These are phyloP conservation scores for Heloderma charlesbogerti DNA, from an alignment of 2,113 vertebrate species.

Conservation along the genomic window DNA sequence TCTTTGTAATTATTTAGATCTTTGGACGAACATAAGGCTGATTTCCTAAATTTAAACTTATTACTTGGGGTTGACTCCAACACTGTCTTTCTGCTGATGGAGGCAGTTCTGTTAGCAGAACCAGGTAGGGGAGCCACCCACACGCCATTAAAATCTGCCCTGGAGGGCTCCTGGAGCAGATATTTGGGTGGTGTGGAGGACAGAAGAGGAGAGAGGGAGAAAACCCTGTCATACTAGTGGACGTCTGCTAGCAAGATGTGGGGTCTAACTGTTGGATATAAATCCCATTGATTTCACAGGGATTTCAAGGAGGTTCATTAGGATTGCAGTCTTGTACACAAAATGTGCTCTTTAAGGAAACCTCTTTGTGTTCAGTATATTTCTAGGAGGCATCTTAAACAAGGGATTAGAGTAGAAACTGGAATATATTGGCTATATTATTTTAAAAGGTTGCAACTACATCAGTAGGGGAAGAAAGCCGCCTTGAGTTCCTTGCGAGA, in stretches of 20 bases:
- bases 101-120: no score
- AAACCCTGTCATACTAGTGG: no score
- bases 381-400: neutral
- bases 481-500: no score
- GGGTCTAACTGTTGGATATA: neutral
- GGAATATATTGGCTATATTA: neutral
- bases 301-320: neutral
- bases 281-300: neutral
- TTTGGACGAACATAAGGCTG: neutral
- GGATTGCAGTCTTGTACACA: neutral
- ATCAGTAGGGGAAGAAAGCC: neutral
- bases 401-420: neutral
- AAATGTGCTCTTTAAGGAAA: neutral
- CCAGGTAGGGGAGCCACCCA: neutral
- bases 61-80: neutral
- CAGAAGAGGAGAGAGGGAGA: no score
- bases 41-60: neutral
- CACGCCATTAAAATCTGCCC: neutral
- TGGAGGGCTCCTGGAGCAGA: no score
- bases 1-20: slow-evolving; percentile 11
- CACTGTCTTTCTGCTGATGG: no score
- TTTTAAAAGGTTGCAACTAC: neutral
- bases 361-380: neutral
- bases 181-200: no score
- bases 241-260: no score